Evolutionary conservation across 2,797 vertebrate species (phyloP), one percentile per base, ranked within the genome.

Genomic region (Danio jaintianensis): DNA sequence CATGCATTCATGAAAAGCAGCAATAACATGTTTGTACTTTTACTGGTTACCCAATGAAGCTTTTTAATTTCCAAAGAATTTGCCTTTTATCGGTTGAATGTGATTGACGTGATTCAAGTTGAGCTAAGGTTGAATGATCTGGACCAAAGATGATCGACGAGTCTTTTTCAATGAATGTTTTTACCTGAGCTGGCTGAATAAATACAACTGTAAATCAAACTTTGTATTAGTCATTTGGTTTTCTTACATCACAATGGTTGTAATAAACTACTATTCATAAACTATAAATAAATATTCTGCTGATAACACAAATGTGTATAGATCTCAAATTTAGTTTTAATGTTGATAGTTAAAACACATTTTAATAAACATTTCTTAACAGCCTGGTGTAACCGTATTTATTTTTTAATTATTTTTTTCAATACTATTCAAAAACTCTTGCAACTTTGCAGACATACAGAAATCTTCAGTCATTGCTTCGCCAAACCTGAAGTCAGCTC

Each of bases 131-230:
- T 59, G 66, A 69, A 50, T n/a, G 29, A 69, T 40, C 16, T 40
- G 55, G 53, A 69, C 66, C 76, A 78, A 78, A 70, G 43, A 78
- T 12, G 15, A 78, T 22, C 15, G n/a, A 20, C 0, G 4, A 8
- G 64, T 68, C 42, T 78, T 20, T 38, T 16, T 38, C 53, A 5
- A 7, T 78, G 42, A 59, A 59, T 68, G 53, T 69, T 78, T 78
- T 50, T 69, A 59, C 43, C 29, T 52, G 53, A 68, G 55, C 55
- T 69, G 43, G 59, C 43, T 15, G 43, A 78, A 78, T 78, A 78
- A 78, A 48, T 56, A 15, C 8, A 69, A 69, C 13, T 40, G 7
- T 59, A 36, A 61, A 48, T 22, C 56, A 73, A 58, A 73, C 13
- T 11, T 48, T 67, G 11, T 16, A 9, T 38, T 18, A 0, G 4